Percentiles rank a stretch among this genome's conserved stretches.
Conservation (phyloP, 2,888 invertebrate species). For the Anticlea derivata region DNA sequence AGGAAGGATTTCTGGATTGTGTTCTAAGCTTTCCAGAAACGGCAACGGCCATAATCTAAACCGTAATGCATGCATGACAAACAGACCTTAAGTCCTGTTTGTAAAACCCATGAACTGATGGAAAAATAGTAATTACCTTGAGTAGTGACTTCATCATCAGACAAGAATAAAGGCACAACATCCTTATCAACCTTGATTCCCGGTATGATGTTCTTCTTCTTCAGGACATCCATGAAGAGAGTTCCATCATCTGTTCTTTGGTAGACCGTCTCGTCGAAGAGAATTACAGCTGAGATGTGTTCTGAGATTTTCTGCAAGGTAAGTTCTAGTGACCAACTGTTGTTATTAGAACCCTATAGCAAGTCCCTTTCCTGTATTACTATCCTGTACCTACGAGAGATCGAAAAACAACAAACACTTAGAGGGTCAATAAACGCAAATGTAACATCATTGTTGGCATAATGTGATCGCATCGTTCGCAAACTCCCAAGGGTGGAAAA, state of each 20-base stretch:
- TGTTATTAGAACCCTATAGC: no score
- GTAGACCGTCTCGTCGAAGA: slow-evolving; percentile 98
- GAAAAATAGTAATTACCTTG: slow-evolving; percentile 89
- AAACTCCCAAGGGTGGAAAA: background rate
- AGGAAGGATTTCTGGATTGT: no score
- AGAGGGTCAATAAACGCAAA: background rate
- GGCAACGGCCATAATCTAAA: no score
- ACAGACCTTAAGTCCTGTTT: no score
- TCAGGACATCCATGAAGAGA: slow-evolving; percentile 91
- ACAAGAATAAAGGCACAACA: slow-evolving; percentile 94
- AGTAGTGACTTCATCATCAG: slow-evolving; percentile 96
- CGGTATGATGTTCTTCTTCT: slow-evolving; percentile 94
- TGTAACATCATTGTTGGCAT: slow-evolving; percentile 1
- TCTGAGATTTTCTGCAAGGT: slow-evolving; percentile 78
- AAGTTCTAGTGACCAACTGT: no score
- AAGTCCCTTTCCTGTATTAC: no score
- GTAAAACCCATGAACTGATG: no score
- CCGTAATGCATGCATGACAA: no score
- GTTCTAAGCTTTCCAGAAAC: no score
- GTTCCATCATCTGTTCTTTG: slow-evolving; percentile 95
- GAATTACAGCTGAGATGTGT: slow-evolving; percentile 96
- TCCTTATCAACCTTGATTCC: slow-evolving; percentile 98
- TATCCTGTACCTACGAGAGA: no score
- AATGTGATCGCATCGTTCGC: background rate
- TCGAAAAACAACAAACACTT: no score